Percentiles rank a stretch among this genome's conserved stretches.
Evolutionary conservation across 2,888 invertebrate species (phyloP).

Genomic region (Eupithecia pulchellata): DNA sequence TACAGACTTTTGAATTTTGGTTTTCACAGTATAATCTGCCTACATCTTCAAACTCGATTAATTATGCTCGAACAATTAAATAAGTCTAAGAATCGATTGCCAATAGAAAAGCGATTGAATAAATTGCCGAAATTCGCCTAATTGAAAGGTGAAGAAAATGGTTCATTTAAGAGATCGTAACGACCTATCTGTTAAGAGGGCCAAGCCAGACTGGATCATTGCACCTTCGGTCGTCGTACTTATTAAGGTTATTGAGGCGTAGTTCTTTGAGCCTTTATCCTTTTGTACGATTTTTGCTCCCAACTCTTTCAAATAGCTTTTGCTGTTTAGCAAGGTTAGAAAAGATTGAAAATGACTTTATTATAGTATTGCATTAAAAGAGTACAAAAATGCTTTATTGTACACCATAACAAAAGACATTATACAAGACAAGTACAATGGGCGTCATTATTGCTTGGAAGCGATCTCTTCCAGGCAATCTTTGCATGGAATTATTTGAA

Average conservation of each 20-base stretch:
- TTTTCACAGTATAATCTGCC: not conserved
- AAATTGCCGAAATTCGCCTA: constrained; percentile 3
- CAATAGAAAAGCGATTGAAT: constrained; percentile 7
- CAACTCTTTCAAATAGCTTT: not conserved
- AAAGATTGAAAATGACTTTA: not conserved
- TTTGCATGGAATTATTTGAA: no score
- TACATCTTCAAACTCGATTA: not conserved
- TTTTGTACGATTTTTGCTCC: not conserved
- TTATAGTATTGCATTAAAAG: no score
- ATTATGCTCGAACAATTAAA: not conserved
- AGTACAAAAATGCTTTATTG: no score
- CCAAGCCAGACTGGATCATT: constrained; percentile 28
- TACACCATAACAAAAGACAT: no score
- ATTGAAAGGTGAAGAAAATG: constrained; percentile 24
- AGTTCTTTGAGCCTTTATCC: constrained; percentile 15
- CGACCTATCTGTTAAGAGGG: constrained; percentile 24
- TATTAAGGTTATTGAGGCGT: constrained; percentile 35
- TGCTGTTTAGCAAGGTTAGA: not conserved
- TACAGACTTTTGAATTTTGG: not conserved
- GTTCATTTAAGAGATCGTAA: constrained; percentile 19
- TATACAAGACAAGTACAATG: no score
- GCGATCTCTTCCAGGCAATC: no score
- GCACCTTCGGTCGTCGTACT: constrained; percentile 25
- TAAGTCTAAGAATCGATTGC: not conserved
- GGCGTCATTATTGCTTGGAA: no score